These are phyloP conservation scores for Ophion slaviceki DNA, from an alignment of 2,888 invertebrate genomes.

Conservation along the genomic window DNA sequence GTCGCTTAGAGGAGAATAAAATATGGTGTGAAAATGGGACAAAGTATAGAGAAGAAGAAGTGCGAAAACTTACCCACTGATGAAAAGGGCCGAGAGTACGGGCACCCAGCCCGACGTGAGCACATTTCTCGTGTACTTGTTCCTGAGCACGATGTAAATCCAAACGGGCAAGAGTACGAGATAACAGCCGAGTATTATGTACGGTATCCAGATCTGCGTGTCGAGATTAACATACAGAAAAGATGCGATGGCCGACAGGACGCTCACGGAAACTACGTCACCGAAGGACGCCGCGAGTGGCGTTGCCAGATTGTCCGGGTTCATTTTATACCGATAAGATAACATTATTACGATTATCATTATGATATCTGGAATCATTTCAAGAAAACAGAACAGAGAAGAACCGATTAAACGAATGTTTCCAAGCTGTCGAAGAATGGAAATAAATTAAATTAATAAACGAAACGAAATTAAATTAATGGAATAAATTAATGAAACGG, in stretches of 20 bases:
- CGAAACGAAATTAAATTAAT: too few species aligned
- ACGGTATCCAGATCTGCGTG: slow-evolving; percentile 90
- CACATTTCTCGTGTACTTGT: slow-evolving; percentile 94
- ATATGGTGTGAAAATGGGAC: background rate
- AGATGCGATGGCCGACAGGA: slow-evolving; percentile 93
- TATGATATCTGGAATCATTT: slow-evolving; percentile 89
- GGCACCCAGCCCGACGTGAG: slow-evolving; percentile 97
- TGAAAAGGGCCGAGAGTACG: slow-evolving; percentile 96
- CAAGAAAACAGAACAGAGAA: slow-evolving; percentile 16
- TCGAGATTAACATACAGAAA: slow-evolving; percentile 89
- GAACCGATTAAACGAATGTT: background rate
- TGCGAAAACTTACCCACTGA: slow-evolving; percentile 92
- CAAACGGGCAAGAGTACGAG: slow-evolving; percentile 92
- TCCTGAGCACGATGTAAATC: slow-evolving; percentile 92
- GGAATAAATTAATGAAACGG: too few species aligned
- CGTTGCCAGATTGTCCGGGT: slow-evolving; percentile 98
- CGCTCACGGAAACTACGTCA: slow-evolving; percentile 95
- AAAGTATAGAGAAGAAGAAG: background rate
- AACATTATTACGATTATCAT: slow-evolving; percentile 95
- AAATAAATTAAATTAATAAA: background rate
- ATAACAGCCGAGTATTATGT: slow-evolving; percentile 89
- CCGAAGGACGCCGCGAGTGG: slow-evolving; percentile 98
- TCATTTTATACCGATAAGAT: slow-evolving; percentile 93
- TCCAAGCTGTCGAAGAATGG: background rate
- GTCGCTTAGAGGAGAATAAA: background rate